Conservation (phyloP, 1,140 invertebrate species). For the Heliconius hermathena region DNA sequence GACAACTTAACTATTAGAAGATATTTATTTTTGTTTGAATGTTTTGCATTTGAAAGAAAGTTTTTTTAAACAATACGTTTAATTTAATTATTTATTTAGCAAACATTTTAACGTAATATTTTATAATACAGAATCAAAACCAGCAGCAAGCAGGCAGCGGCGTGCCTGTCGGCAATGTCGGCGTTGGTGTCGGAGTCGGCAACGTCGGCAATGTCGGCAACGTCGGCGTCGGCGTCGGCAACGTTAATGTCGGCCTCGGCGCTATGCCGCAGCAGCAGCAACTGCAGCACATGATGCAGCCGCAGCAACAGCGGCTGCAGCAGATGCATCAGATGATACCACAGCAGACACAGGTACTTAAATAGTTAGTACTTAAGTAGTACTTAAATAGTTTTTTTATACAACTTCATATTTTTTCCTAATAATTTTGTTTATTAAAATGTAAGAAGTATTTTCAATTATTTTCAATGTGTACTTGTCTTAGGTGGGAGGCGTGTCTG, state of each 20-base stretch:
- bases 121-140: constrained; percentile 70
- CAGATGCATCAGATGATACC: constrained; percentile 83
- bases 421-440: too few species aligned
- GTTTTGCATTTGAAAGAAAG: too few species aligned
- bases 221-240: constrained; percentile 57
- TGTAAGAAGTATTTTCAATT: too few species aligned
- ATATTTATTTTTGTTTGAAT: too few species aligned
- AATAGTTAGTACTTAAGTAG: too few species aligned
- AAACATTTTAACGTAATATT: too few species aligned
- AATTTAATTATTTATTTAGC: too few species aligned
- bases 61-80: too few species aligned
- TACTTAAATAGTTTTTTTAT: constrained; percentile 27
- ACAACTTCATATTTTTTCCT: too few species aligned
- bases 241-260: constrained; percentile 65
- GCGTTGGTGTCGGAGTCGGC: constrained; percentile 45
- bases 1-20: too few species aligned
- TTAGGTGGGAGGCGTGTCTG: constrained; percentile 70
- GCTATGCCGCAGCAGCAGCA: constrained; percentile 76
- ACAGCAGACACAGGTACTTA: constrained; percentile 78
- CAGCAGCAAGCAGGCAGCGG: constrained; percentile 69
- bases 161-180: constrained; percentile 56
- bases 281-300: constrained; percentile 82
- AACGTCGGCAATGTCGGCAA: constrained; percentile 56
- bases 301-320: constrained; percentile 78
- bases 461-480: not conserved